Percentiles rank a stretch among this genome's conserved stretches.
Evolutionary conservation across 2,797 vertebrate species (phyloP).

Genomic region (Poeciliopsis turneri): DNA sequence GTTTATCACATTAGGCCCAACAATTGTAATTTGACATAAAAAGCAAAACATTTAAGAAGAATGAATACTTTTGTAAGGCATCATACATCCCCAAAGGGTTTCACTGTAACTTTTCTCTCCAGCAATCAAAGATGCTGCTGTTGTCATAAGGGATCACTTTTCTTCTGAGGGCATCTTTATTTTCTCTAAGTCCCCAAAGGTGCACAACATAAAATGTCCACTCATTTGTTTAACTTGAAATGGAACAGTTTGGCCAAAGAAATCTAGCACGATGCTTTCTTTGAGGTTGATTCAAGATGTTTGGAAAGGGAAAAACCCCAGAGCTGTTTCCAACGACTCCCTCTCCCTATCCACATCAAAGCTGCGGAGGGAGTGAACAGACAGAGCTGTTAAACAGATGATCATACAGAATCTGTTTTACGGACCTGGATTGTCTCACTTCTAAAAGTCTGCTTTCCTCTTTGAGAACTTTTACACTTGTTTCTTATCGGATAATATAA

Average conservation of each 20-base stretch:
- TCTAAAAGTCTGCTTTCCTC: slow-evolving; percentile 9
- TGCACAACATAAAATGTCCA: slow-evolving; percentile 56
- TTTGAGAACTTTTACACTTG: slow-evolving; percentile 8
- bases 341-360: slow-evolving; percentile 74
- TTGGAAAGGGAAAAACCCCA: slow-evolving; percentile 60
- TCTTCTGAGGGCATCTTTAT: slow-evolving; percentile 30
- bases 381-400: slow-evolving; percentile 75
- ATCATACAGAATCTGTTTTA: slow-evolving; percentile 64
- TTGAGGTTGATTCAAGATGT: slow-evolving; percentile 72
- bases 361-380: slow-evolving; percentile 50
- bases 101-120: slow-evolving; percentile 28
- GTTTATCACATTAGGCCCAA: no score
- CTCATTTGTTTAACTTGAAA: slow-evolving; percentile 64
- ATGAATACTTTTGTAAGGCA: not conserved
- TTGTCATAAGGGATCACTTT: slow-evolving; percentile 37
- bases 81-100: not conserved
- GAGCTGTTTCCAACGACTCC: slow-evolving; percentile 54
- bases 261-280: slow-evolving; percentile 56
- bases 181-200: slow-evolving; percentile 44
- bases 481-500: slow-evolving; percentile 10
- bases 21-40: not conserved
- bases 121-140: slow-evolving; percentile 37
- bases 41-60: not conserved
- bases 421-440: slow-evolving; percentile 57
- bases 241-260: slow-evolving; percentile 59